Conservation (phyloP, 1,140 invertebrate species). For the Zaprionus africanus region DNA sequence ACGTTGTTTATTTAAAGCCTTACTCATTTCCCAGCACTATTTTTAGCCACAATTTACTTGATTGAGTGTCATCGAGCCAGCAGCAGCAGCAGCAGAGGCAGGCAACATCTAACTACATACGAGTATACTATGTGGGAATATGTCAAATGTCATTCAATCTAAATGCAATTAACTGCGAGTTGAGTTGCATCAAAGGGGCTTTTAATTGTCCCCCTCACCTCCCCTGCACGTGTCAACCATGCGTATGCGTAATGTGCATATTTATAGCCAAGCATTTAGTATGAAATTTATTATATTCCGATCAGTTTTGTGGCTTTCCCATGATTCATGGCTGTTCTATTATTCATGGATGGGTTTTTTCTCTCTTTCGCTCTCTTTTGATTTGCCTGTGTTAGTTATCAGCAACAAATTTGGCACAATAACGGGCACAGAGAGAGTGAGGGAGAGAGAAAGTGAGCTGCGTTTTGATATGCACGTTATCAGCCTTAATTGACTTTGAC, state of each 20-base stretch:
- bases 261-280: constrained; percentile 55
- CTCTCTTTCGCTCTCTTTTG: not conserved
- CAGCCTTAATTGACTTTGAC: constrained; percentile 70
- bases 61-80: constrained; percentile 41
- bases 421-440: constrained; percentile 26
- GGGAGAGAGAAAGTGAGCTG: constrained; percentile 14
- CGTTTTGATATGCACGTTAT: constrained; percentile 43
- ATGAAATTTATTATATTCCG: constrained; percentile 52
- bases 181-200: constrained; percentile 38
- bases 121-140: constrained; percentile 7
- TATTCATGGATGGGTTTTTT: no score
- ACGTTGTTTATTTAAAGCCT: not conserved
- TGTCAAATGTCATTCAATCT: constrained; percentile 63
- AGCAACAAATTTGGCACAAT: constrained; percentile 49
- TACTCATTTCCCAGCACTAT: constrained; percentile 33
- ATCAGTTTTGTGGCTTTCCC: not conserved
- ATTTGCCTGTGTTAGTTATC: constrained; percentile 48
- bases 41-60: constrained; percentile 38
- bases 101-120: not conserved
- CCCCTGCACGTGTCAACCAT: not conserved
- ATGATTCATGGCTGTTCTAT: constrained; percentile 51
- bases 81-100: not conserved
- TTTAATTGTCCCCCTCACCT: constrained; percentile 29
- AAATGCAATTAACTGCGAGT: constrained; percentile 62
- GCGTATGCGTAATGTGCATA: not conserved